These are phyloP conservation scores for Aegithalos caudatus DNA, from an alignment of 2,113 vertebrate species.

Conservation along the genomic window DNA sequence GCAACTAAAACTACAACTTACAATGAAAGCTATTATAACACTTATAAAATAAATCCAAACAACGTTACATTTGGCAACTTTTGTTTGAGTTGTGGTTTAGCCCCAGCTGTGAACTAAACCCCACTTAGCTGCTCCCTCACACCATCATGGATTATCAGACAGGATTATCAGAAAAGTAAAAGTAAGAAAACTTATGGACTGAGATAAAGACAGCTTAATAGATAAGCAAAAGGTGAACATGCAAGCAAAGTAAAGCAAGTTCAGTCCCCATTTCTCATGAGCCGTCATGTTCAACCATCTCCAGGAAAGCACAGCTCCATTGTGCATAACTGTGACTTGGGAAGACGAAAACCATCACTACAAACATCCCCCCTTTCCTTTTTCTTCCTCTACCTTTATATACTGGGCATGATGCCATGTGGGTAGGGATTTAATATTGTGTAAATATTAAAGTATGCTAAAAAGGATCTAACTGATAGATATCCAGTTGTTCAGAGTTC, in stretches of 20 bases:
- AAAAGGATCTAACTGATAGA: neutral
- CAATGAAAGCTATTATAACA: too few species aligned
- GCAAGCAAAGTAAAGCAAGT: neutral
- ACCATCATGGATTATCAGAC: neutral
- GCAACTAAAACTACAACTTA: too few species aligned
- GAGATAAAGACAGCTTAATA: neutral
- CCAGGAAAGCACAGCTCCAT: neutral
- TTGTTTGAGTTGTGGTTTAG: neutral
- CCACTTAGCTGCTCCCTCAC: neutral
- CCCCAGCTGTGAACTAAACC: neutral
- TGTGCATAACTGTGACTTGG: accelerated
- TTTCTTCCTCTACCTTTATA: neutral
- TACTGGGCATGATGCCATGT: too few species aligned
- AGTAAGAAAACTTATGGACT: neutral
- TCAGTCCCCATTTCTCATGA: neutral
- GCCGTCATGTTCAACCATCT: too few species aligned
- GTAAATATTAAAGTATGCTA: neutral
- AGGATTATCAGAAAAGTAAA: neutral
- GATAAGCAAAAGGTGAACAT: neutral
- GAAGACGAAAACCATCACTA: neutral
- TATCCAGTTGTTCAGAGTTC: neutral
- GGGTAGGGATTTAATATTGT: neutral
- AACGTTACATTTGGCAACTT: too few species aligned
- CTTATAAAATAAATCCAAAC: too few species aligned
- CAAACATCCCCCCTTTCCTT: accelerated